These are phyloP conservation scores for Diarsia rubi DNA, from an alignment of 2,888 invertebrate genomes.

Conservation along the genomic window DNA sequence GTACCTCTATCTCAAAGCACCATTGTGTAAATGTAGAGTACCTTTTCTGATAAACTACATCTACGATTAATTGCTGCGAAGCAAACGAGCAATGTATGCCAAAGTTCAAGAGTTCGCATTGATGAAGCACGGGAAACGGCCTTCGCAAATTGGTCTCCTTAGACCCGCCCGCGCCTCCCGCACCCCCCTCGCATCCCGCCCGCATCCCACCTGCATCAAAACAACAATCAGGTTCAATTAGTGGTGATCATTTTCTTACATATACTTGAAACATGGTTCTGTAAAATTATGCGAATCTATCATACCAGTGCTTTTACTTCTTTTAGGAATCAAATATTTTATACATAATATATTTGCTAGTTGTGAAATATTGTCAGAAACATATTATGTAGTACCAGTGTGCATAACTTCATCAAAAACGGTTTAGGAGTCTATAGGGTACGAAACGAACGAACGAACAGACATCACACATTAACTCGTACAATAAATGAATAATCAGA, in stretches of 20 bases:
- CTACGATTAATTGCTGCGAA: neutral
- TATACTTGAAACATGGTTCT: neutral
- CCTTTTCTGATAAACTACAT: neutral
- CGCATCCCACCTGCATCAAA: neutral
- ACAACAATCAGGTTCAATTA: conserved; percentile 29
- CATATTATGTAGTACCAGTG: neutral
- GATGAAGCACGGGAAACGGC: conserved; percentile 6
- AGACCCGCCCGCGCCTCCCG: neutral
- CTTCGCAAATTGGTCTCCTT: conserved; percentile 1
- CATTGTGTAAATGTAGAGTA: neutral
- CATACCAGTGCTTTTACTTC: neutral
- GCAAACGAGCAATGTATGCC: conserved; percentile 12
- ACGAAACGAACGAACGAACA: neutral
- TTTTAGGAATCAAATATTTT: neutral
- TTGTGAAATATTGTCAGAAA: neutral
- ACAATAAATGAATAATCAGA: neutral
- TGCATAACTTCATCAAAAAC: neutral
- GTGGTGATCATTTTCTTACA: neutral
- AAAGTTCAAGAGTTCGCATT: conserved; percentile 38
- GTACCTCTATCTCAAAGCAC: neutral
- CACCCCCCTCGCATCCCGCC: neutral
- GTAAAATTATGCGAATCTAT: neutral
- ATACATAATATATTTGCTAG: neutral
- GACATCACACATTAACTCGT: neutral
- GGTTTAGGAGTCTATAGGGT: neutral